Base-by-base conservation (phyloP, 2,113 vertebrate species). In the Petaurus breviceps region DNA sequence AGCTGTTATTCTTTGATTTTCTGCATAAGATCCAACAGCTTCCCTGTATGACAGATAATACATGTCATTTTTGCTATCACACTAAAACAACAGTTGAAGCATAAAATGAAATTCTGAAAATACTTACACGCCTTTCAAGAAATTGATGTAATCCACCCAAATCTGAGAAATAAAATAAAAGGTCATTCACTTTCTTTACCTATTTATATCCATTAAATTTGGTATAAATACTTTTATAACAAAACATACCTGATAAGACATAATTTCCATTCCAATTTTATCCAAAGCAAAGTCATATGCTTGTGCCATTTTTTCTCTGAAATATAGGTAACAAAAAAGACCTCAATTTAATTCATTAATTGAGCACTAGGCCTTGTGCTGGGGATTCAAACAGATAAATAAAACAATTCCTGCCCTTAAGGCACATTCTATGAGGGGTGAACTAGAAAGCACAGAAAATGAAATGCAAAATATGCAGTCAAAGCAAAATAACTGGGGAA, bases 231-330 rank as follows among this genome's bases (percentile, higher is more conserved):
- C 31, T 94, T 98, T 57, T 97, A 98, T 53, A 12, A 89, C 89
- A 61, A 90, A 97, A 96, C 97, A 92, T 99, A 99, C 99, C 99
- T 99, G 99, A 97, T 99, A 99, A 92, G 99, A 99, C 99, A 99
- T 99, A 96, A 99, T 99, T 98, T 99, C 99, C 99, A 99, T 99
- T 98, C 99, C 99, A 98, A 99, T 99, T 99, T 99, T 99, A 99
- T 99, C 99, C 97, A 99, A 98, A 96, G 99, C 99, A 98, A 99
- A 99, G 98, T 99, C 99, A 97, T 99, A 99, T 2, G 99, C 99
- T 98, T 99, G 99, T 96, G 99, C 99, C 99, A 99, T 99, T 99
- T 99, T 99, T 98, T 99, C 99, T 99, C 99, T 99, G 98, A 98
- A 97, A 98, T 94, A 96, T 96, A 98, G 94, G 22, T 94, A 47